Evolutionary conservation across 2,888 invertebrate species (phyloP), one percentile per base, ranked within the genome.

Genomic region (Cryptops parisi): DNA sequence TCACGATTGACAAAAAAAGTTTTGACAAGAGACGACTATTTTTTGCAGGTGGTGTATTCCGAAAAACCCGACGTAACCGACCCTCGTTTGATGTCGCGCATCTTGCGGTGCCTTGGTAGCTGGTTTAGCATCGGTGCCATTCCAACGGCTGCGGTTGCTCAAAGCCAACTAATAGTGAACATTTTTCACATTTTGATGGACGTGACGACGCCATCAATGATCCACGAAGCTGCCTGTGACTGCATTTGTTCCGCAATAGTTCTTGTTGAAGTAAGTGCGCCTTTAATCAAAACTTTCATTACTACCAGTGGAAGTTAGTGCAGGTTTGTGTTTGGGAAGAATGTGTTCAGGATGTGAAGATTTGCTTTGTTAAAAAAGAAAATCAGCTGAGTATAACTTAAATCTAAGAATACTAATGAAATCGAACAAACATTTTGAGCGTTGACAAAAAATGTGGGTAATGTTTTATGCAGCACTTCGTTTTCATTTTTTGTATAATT

Each of bases 151-250:
- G 78, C 80, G 56, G 75, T 89, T 48, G 76, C 81, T 0, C 80
- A 82, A 58, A 84, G 81, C 70, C 74, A 80, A 1, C 78, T 87
- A 0, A 76, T 85, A 49, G 78, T 78, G 41, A 78, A 81, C 66
- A 79, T 82, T 53, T 81, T 87, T 65, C 60, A 61, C 27, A 61
- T 64, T 47, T 61, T 69, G n/a, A 58, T 63, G 4, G 64, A 65
- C 59, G 63, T 63, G 45, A 62, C 64, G 12, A 67, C 69, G 47
- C 64, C 68, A 1, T 63, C 66, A 27, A 62, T 63, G 53, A 69
- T 94, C 46, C 94, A 96, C 65, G 88, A 90, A 65, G 83, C 86
- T 4, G 89, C 93, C 1, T 81, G 90, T 0, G 93, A 94, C 65
- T 89, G 89, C 65, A 74, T 94, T 26, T 93, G 90, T 70, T 78